Base-by-base conservation (phyloP, 2,113 vertebrate species). In the Chelonoidis abingdonii region DNA sequence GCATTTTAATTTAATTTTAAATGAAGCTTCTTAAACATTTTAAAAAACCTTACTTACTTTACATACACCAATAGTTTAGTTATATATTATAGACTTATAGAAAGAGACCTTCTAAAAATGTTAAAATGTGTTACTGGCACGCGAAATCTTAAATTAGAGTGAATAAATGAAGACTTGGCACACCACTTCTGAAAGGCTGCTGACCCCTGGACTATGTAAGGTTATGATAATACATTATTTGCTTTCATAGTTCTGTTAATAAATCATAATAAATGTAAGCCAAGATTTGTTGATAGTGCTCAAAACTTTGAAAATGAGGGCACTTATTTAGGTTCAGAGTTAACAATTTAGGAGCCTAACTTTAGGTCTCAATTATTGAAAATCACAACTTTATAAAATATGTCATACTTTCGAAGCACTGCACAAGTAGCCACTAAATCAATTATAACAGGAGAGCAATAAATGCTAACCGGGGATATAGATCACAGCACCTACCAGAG, bases 281-380 rank as follows among this genome's bases (percentile, higher is more conserved):
- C 53, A 96, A 90, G 9, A 56, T 79, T 76, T 69, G 89, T 89
- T 87, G 88, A 25, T 89, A 92, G 10, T 82, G 91, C 82, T 87
- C n/a, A 89, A 56, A 91, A 90, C 53, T 90, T 65, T 82, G 29
- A 90, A 91, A 93, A 95, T 90, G 4, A 93, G 35, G 81, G 87
- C 10, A 90, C 50, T 31, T 79, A 54, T 13, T 65, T 76, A 93
- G 41, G 49, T 90, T 80, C 49, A 31, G 90, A 87, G 93, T 92
- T 92, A 90, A 76, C 80, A 87, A 29, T 81, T 92, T 92, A 80
- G 7, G 80, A 59, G 13, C 49, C 57, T 80, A 87, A 82, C 84
- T 8, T 1, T 0, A 2, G 65, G 19, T 7, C 13, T 4, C 2
- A 44, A 19, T 19, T 91, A 91, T 87, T 90, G 14, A 86, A 92